phyloP scores from a whole-genome alignment of 2,797 vertebrate species.

The Gambusia yucatana region DNA sequence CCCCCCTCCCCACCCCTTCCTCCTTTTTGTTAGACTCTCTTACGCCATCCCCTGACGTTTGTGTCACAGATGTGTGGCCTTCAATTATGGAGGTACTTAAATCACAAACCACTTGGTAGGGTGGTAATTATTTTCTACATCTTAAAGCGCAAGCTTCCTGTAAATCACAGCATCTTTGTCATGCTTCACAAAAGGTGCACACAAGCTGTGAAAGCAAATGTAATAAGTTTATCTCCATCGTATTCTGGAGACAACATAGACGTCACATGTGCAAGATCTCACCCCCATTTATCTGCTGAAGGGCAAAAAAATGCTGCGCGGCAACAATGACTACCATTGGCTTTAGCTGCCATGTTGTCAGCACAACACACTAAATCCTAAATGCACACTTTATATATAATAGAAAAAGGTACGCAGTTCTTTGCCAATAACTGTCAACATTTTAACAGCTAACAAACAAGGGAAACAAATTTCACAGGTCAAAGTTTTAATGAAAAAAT shows the following conservation, averaged over 20 bases:
- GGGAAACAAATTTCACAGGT: too few relatives aligned
- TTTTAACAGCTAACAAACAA: too few relatives aligned
- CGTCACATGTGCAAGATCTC: too few relatives aligned
- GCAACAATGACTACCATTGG: too few relatives aligned
- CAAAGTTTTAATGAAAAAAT: too few relatives aligned
- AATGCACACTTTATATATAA: too few relatives aligned
- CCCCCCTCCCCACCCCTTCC: conserved; percentile 5
- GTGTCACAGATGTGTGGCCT: conserved; percentile 68
- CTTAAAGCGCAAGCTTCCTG: conserved; percentile 5
- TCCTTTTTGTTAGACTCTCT: conserved; percentile 52
- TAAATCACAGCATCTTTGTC: conserved; percentile 12
- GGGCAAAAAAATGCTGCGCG: too few relatives aligned
- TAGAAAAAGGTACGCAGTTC: too few relatives aligned
- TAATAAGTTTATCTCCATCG: conserved; percentile 23
- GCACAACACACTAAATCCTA: too few relatives aligned
- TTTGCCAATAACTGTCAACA: too few relatives aligned
- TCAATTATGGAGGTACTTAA: conserved; percentile 51
- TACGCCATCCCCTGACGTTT: conserved; percentile 49
- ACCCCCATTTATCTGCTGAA: too few relatives aligned
- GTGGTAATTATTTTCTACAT: conserved; percentile 25
- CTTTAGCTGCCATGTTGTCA: too few relatives aligned
- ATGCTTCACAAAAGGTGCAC: conserved; percentile 7
- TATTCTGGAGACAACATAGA: conserved; percentile 18
- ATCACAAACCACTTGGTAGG: conserved; percentile 33
- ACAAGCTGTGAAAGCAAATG: conserved; percentile 16